phyloP scores from a whole-genome alignment of 2,888 invertebrate genomes.

The Rotaria macrura region DNA sequence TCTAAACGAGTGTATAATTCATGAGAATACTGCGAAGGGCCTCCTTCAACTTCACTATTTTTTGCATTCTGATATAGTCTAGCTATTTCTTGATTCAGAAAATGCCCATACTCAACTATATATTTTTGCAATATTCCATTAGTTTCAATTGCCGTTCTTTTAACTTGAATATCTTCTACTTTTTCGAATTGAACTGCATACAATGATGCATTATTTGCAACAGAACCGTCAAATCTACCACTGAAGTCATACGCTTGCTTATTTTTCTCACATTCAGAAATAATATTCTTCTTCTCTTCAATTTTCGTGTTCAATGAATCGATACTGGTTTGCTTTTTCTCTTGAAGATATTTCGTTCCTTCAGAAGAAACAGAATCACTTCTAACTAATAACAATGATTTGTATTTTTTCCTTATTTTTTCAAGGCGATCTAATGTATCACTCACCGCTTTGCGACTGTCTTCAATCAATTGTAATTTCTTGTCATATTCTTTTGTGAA shows the following conservation, averaged over 20 bases:
- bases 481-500: no score
- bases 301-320: not conserved
- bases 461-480: no score
- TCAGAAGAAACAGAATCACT: no score
- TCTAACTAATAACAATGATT: no score
- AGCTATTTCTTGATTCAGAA: not conserved
- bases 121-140: not conserved
- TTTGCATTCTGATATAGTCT: not conserved
- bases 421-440: no score
- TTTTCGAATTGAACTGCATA: not conserved
- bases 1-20: not conserved
- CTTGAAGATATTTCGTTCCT: not conserved
- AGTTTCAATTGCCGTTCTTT: not conserved
- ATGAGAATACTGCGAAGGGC: not conserved
- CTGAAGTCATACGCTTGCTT: not conserved
- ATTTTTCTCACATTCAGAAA: not conserved
- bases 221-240: not conserved
- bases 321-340: not conserved
- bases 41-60: no score
- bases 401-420: no score
- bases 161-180: not conserved
- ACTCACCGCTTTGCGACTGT: no score
- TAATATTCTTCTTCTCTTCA: not conserved
- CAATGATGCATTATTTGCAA: not conserved
- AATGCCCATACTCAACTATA: not conserved